Conservation (phyloP, 2,888 invertebrate species). For the Corythucha ciliata region DNA sequence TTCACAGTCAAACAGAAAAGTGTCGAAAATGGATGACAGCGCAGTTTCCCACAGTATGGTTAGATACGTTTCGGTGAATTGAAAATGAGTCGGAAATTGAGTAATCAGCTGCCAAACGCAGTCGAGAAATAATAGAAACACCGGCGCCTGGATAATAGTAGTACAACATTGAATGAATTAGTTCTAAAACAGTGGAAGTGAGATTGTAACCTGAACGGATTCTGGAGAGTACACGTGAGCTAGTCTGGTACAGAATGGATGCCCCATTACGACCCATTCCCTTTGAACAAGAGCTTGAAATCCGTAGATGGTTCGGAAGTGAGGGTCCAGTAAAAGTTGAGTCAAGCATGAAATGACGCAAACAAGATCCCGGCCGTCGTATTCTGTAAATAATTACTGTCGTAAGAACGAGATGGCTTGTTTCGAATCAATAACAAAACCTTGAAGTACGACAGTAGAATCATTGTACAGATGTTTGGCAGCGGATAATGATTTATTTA, state of each 20-base stretch:
- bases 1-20: constrained; percentile 83
- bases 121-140: constrained; percentile 86
- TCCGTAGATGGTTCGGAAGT: constrained; percentile 71
- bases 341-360: constrained; percentile 77
- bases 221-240: constrained; percentile 35
- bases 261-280: constrained; percentile 89
- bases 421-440: constrained; percentile 41
- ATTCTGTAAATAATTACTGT: constrained; percentile 45
- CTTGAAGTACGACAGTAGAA: constrained; percentile 76
- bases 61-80: constrained; percentile 85
- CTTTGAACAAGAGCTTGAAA: constrained; percentile 87
- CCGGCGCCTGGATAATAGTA: constrained; percentile 55
- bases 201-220: constrained; percentile 44
- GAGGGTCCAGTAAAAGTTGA: constrained; percentile 77
- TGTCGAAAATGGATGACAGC: constrained; percentile 81
- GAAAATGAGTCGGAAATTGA: constrained; percentile 82
- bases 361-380: constrained; percentile 75
- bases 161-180: background rate
- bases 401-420: background rate
- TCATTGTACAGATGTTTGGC: constrained; percentile 54
- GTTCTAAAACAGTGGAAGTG: background rate
- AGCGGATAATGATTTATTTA: constrained; percentile 63
- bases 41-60: constrained; percentile 86
- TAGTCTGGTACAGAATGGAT: constrained; percentile 61
- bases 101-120: constrained; percentile 84